Percentiles rank a stretch among this genome's conserved stretches.
Evolutionary conservation across 92 coral and sea anemone genomes (phyloP).

Genomic region (Ricordea florida): DNA sequence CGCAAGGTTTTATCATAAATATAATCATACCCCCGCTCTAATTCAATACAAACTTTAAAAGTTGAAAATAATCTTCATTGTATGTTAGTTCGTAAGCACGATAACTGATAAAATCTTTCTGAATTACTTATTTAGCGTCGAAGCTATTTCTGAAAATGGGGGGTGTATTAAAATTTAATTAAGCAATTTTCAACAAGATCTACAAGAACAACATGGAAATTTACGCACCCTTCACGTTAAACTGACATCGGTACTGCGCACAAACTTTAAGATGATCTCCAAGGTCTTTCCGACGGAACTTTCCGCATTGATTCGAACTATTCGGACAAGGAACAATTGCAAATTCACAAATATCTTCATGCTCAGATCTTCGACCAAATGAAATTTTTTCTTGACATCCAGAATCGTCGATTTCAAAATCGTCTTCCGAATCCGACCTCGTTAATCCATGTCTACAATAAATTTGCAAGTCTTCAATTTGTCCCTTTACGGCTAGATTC

Average conservation of each 20-base stretch:
- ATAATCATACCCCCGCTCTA: too few species aligned
- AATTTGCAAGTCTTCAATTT: slow-evolving; percentile 88
- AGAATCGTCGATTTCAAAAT: slow-evolving; percentile 78
- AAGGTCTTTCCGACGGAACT: slow-evolving; percentile 80
- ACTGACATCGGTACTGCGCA: slow-evolving; percentile 83
- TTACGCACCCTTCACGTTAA: slow-evolving; percentile 78
- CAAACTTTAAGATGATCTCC: slow-evolving; percentile 83
- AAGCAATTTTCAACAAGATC: neutral
- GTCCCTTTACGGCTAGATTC: slow-evolving; percentile 90
- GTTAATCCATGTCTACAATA: slow-evolving; percentile 94
- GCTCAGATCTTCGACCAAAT: slow-evolving; percentile 77
- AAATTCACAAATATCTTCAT: slow-evolving; percentile 83
- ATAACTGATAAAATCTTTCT: too few species aligned
- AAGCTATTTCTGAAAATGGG: too few species aligned
- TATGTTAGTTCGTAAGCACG: too few species aligned
- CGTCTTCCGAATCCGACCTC: slow-evolving; percentile 92
- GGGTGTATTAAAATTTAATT: neutral
- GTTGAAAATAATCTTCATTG: too few species aligned
- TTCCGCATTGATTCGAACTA: slow-evolving; percentile 99
- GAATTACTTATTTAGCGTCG: too few species aligned
- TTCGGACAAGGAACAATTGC: slow-evolving; percentile 94
- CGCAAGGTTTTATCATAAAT: too few species aligned
- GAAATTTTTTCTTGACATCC: slow-evolving; percentile 88
- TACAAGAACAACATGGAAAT: neutral
- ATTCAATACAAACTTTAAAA: too few species aligned